A percentile compares a stretch with the other conserved stretches of the same genome.
Conservation (phyloP, 2,113 vertebrate species). For the Noturus placidus region DNA sequence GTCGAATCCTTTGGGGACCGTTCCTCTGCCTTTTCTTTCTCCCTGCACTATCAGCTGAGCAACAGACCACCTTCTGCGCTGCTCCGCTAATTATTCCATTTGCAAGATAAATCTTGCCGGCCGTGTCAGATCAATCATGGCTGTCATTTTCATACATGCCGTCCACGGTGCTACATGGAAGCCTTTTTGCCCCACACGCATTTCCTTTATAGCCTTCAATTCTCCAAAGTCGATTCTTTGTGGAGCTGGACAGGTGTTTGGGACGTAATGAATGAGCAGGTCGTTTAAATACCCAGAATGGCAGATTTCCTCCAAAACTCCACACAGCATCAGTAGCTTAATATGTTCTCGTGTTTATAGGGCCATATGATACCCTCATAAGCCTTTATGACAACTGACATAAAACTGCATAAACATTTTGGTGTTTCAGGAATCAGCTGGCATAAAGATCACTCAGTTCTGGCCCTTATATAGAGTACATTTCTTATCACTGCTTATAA, state of each 20-base stretch:
- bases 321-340: not conserved
- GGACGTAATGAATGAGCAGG: constrained; percentile 82
- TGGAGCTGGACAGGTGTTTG: constrained; percentile 80
- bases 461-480: not conserved
- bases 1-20: constrained; percentile 56
- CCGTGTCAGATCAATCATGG: constrained; percentile 85
- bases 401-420: not conserved
- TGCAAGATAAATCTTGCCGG: constrained; percentile 88
- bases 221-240: constrained; percentile 81
- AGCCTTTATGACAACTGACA: not conserved
- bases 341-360: not conserved
- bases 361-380: not conserved
- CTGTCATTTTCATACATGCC: constrained; percentile 80
- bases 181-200: constrained; percentile 85
- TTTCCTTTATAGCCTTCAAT: constrained; percentile 85
- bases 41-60: constrained; percentile 78
- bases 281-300: constrained; percentile 60
- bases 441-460: not conserved
- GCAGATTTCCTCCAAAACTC: not conserved
- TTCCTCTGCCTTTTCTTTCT: constrained; percentile 54
- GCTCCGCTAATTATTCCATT: constrained; percentile 89
- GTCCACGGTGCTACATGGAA: constrained; percentile 85
- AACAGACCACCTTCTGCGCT: constrained; percentile 82
- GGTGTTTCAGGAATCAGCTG: not conserved
- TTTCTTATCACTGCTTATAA: not conserved